phyloP scores from a whole-genome alignment of 2,113 vertebrate genomes.

The Oreotrochilus melanogaster region DNA sequence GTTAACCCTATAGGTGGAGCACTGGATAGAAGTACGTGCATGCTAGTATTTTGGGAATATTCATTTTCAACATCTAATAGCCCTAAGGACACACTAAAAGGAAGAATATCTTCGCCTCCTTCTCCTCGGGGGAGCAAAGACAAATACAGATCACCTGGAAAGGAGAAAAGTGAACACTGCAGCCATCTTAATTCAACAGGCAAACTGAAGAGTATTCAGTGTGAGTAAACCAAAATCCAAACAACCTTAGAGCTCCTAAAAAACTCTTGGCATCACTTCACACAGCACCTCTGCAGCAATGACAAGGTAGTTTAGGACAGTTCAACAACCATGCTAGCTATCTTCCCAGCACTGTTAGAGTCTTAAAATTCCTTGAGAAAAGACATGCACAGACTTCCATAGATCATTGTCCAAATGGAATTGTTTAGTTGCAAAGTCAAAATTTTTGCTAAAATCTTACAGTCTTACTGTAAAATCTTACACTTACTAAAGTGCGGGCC shows the following conservation, averaged over 20 bases:
- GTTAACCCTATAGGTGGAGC: background rate
- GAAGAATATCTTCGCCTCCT: background rate
- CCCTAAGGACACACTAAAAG: background rate
- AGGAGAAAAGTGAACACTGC: background rate
- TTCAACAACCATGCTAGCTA: background rate
- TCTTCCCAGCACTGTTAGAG: background rate
- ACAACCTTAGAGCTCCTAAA: background rate
- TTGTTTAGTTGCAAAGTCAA: background rate
- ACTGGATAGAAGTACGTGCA: fast-evolving
- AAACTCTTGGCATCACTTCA: background rate
- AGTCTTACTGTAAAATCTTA: background rate
- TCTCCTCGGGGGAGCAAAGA: background rate
- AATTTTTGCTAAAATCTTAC: background rate
- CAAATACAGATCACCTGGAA: background rate
- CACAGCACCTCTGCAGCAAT: background rate
- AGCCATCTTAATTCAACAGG: background rate
- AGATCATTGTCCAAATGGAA: background rate
- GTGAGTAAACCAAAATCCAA: background rate
- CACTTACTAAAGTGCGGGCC: background rate
- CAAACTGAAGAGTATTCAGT: background rate
- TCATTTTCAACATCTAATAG: background rate
- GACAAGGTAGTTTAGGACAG: background rate
- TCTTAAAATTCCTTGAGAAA: background rate
- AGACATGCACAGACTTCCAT: background rate
- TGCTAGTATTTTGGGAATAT: background rate